Conservation (phyloP, 2,797 vertebrate species). For the Tadarida brasiliensis region DNA sequence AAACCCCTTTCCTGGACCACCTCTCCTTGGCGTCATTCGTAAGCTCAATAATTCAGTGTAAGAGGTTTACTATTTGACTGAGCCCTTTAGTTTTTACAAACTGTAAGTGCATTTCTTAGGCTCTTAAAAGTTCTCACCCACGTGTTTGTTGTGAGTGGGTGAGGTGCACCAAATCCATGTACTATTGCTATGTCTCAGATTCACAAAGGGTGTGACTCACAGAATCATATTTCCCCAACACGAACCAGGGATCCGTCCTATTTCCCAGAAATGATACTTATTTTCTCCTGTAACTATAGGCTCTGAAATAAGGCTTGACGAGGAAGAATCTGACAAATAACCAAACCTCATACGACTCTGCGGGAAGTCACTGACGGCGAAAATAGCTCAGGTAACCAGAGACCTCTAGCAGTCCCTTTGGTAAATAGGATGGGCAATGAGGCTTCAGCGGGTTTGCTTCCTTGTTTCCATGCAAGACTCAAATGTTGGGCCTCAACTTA, state of each 20-base stretch:
- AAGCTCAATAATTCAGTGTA: background rate
- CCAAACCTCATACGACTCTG: background rate
- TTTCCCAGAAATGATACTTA: background rate
- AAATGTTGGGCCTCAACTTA: background rate
- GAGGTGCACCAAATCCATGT: background rate
- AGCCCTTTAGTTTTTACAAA: constrained; percentile 24
- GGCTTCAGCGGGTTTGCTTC: background rate
- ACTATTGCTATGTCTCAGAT: background rate
- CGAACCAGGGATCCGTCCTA: background rate
- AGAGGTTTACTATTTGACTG: constrained; percentile 1
- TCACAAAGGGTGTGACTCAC: background rate
- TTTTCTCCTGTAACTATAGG: background rate
- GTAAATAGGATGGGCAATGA: background rate
- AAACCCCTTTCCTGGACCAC: background rate
- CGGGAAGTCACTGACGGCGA: background rate
- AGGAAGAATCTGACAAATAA: constrained; percentile 31
- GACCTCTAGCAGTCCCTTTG: background rate
- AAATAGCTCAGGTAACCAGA: background rate
- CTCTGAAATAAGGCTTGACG: background rate
- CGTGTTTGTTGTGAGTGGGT: background rate
- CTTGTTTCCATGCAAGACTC: constrained; percentile 34
- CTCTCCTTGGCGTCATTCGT: background rate
- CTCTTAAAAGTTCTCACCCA: background rate
- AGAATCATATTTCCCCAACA: background rate
- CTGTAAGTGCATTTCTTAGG: background rate